phyloP scores from a whole-genome alignment of 1,140 invertebrate species.

The Megathymus violae region DNA sequence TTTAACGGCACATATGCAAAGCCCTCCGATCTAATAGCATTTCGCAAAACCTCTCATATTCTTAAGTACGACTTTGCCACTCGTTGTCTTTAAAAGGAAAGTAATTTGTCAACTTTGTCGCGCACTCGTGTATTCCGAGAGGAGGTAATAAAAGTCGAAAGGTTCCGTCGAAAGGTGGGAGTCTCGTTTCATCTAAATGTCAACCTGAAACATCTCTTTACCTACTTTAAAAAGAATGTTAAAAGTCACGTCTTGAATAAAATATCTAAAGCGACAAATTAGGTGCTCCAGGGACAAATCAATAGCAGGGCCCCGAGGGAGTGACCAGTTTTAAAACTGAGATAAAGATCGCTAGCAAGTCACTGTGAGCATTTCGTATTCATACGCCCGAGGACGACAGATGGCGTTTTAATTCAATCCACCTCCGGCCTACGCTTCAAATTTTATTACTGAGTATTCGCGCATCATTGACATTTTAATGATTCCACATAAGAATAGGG shows the following conservation, averaged over 20 bases:
- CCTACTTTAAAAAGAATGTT: constrained; percentile 45
- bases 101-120: constrained; percentile 45
- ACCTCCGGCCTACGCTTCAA: constrained; percentile 76
- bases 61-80: constrained; percentile 56
- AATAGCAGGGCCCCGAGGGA: constrained; percentile 70
- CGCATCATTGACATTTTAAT: constrained; percentile 83
- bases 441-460: constrained; percentile 80
- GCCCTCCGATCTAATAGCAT: constrained; percentile 66
- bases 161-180: constrained; percentile 21
- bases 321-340: constrained; percentile 82
- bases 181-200: constrained; percentile 34
- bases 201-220: constrained; percentile 31
- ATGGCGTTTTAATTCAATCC: constrained; percentile 82
- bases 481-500: constrained; percentile 55
- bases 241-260: constrained; percentile 62
- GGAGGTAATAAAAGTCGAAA: constrained; percentile 46
- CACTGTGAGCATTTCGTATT: constrained; percentile 80
- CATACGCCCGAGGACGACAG: constrained; percentile 78
- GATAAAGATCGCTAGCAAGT: constrained; percentile 78
- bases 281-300: constrained; percentile 74
- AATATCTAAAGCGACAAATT: constrained; percentile 71
- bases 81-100: constrained; percentile 56
- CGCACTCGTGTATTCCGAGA: constrained; percentile 2
- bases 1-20: constrained; percentile 69
- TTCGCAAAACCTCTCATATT: constrained; percentile 71